Conservation (phyloP, 2,888 invertebrate species). For the Ophion obscuratus region DNA sequence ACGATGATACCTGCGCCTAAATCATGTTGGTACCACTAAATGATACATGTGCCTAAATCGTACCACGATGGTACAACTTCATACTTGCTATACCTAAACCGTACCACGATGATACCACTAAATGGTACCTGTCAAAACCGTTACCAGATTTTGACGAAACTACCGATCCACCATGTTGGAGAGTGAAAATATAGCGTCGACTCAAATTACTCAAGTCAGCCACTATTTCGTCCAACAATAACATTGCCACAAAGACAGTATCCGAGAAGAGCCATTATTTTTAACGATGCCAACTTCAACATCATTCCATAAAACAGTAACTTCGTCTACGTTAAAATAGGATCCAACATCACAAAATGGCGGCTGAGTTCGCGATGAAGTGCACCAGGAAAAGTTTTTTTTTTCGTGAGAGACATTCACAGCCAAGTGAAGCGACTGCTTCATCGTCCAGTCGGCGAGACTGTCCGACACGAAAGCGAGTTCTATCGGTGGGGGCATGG, state of each 20-base stretch:
- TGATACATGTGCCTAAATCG: not conserved
- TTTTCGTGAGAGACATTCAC: too few relatives aligned
- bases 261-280: too few relatives aligned
- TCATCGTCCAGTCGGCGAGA: constrained; percentile 3
- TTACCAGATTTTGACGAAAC: too few relatives aligned
- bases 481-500: not conserved
- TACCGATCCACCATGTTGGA: too few relatives aligned
- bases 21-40: not conserved
- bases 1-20: not conserved
- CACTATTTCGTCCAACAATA: too few relatives aligned
- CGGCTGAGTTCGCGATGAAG: too few relatives aligned
- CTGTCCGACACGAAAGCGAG: not conserved
- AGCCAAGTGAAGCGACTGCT: not conserved
- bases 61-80: not conserved
- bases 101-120: not conserved
- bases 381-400: too few relatives aligned
- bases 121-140: not conserved
- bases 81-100: not conserved
- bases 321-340: too few relatives aligned
- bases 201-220: too few relatives aligned
- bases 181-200: too few relatives aligned
- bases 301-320: not conserved
- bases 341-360: too few relatives aligned
- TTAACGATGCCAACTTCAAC: not conserved
- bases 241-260: too few relatives aligned